Evolutionary conservation across 2,113 vertebrate genomes (phyloP).

Genomic region (Rhea americana): DNA sequence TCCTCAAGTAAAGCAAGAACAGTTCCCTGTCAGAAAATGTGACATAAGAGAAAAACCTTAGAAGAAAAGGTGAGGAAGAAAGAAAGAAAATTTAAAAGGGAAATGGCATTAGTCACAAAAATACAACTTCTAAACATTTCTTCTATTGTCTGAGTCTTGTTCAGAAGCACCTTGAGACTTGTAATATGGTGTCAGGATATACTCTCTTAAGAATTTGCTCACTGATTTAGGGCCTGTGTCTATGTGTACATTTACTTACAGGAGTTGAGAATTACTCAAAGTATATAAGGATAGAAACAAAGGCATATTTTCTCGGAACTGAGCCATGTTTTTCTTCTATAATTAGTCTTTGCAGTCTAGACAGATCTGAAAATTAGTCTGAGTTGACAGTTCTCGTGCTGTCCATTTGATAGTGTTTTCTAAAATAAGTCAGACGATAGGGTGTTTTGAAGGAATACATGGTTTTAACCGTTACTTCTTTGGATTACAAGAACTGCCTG

Average conservation of each 20-base stretch:
- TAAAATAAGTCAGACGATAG: slow-evolving; percentile 4
- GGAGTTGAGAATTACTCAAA: background rate
- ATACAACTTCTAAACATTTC: background rate
- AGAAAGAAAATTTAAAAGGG: background rate
- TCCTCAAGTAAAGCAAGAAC: background rate
- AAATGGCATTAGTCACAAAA: background rate
- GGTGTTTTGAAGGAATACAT: slow-evolving; percentile 1
- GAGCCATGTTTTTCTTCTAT: background rate
- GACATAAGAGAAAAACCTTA: background rate
- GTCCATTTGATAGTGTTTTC: background rate
- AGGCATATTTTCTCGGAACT: background rate
- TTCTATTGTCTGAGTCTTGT: slow-evolving; percentile 7
- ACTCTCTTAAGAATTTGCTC: background rate
- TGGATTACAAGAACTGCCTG: slow-evolving; percentile 49
- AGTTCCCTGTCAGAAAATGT: slow-evolving; percentile 1
- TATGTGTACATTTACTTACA: background rate
- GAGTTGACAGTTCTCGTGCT: background rate
- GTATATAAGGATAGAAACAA: background rate
- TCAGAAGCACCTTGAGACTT: slow-evolving; percentile 28
- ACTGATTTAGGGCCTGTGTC: background rate
- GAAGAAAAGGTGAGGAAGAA: background rate
- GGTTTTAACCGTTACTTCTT: slow-evolving; percentile 48
- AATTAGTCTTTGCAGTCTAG: background rate
- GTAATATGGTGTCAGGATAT: background rate
- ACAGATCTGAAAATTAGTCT: background rate